A percentile compares a stretch with the other conserved stretches of the same genome.
phyloP scores from a whole-genome alignment of 2,113 vertebrate species.

The Erythrolamprus reginae region DNA sequence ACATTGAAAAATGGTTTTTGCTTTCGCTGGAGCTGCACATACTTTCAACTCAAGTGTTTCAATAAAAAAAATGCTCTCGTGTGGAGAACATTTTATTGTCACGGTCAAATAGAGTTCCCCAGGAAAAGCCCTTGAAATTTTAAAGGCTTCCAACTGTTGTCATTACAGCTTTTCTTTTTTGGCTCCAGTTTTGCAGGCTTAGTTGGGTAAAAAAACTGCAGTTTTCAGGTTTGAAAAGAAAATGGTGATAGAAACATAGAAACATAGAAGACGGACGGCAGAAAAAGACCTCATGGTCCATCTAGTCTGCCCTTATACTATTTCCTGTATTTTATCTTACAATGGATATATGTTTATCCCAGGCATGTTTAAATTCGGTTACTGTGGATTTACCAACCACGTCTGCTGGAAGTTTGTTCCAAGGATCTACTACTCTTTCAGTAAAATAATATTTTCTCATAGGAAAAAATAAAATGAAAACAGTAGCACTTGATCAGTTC shows the following conservation, averaged over 20 bases:
- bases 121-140: neutral
- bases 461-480: neutral
- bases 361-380: too few species aligned
- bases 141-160: neutral
- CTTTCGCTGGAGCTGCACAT: neutral
- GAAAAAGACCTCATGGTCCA: too few species aligned
- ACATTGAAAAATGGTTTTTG: neutral
- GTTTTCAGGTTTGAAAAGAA: neutral
- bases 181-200: neutral
- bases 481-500: neutral
- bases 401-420: too few species aligned
- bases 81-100: neutral
- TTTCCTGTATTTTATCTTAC: too few species aligned
- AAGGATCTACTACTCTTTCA: too few species aligned
- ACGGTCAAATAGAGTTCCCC: neutral
- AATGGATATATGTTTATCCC: too few species aligned
- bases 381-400: too few species aligned
- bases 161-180: conserved; percentile 1
- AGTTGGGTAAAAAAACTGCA: neutral
- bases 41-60: neutral
- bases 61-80: neutral
- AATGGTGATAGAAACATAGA: neutral
- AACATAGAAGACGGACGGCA: too few species aligned
- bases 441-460: too few species aligned
- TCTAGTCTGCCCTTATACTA: too few species aligned